phyloP scores from a whole-genome alignment of 37 sponge, comb jelly and placozoan genomes.

The Aphrocallistes beatrix region DNA sequence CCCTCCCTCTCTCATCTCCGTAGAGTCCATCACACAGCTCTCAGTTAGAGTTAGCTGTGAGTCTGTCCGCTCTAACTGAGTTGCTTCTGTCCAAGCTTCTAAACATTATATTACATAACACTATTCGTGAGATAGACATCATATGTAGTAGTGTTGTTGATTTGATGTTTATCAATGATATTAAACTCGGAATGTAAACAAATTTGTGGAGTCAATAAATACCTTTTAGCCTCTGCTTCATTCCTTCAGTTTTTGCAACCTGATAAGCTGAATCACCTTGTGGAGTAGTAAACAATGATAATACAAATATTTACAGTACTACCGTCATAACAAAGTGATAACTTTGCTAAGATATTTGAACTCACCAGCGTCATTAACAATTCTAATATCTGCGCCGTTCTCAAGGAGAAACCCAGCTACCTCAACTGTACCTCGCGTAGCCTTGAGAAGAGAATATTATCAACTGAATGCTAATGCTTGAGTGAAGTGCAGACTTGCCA shows the following conservation, averaged over 20 bases:
- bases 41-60: not conserved
- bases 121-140: not conserved
- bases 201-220: not conserved
- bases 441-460: not conserved
- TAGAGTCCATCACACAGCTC: not conserved
- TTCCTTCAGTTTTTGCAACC: conserved; percentile 50
- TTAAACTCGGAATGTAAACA: not conserved
- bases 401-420: not conserved
- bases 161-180: not conserved
- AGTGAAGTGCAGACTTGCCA: too few relatives aligned
- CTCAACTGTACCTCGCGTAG: not conserved
- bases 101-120: not conserved
- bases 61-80: conserved; percentile 21
- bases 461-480: not conserved
- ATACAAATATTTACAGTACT: too few relatives aligned
- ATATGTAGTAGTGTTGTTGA: not conserved
- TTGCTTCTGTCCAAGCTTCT: conserved; percentile 72
- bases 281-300: not conserved
- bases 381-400: not conserved
- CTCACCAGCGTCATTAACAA: not conserved
- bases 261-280: not conserved
- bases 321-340: too few relatives aligned
- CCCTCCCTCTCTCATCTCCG: not conserved
- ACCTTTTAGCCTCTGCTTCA: conserved; percentile 54
- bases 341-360: too few relatives aligned